These are phyloP conservation scores for Dryobota labecula DNA, from an alignment of 2,888 invertebrate genomes.

Conservation along the genomic window DNA sequence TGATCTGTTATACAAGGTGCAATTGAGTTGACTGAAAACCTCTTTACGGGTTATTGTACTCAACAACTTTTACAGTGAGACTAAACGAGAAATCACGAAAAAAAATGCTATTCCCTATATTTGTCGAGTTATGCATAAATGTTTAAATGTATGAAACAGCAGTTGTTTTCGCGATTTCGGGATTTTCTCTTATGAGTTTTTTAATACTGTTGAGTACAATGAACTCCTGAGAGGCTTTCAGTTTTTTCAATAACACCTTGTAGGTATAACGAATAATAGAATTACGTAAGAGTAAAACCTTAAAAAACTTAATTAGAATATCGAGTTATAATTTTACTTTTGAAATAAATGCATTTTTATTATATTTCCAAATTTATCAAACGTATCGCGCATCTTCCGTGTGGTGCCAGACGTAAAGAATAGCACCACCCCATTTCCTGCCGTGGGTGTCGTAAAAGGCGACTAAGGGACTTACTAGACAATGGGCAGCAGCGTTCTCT, in stretches of 20 bases:
- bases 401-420: too few species aligned
- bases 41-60: not conserved
- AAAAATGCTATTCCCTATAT: not conserved
- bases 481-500: too few species aligned
- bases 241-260: too few species aligned
- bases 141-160: not conserved
- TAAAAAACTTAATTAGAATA: not conserved
- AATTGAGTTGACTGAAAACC: not conserved
- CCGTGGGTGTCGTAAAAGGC: too few species aligned
- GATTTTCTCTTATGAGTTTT: not conserved
- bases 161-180: not conserved
- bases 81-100: not conserved
- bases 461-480: too few species aligned
- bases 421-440: too few species aligned
- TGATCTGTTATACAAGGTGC: constrained; percentile 12
- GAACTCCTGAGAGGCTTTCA: too few species aligned
- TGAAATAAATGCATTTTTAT: too few species aligned
- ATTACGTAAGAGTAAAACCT: not conserved
- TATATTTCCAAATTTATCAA: too few species aligned
- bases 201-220: not conserved
- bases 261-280: not conserved
- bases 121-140: not conserved
- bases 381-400: too few species aligned
- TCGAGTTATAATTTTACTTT: not conserved
- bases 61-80: not conserved